Conservation (phyloP, 1,140 invertebrate species). For the Lethocerus indicus region DNA sequence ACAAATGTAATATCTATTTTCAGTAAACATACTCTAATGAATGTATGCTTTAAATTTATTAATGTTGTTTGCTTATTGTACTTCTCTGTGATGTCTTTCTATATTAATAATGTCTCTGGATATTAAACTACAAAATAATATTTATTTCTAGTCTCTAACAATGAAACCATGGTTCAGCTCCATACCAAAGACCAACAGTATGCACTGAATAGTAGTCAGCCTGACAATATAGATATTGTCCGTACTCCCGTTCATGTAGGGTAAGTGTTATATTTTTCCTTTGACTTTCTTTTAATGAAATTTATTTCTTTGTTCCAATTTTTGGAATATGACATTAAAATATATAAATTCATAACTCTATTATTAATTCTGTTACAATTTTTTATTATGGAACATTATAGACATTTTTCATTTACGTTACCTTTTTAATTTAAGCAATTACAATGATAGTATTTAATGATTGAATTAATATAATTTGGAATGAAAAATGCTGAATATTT, state of each 20-base stretch:
- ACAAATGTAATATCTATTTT: too few species aligned
- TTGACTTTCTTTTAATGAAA: not conserved
- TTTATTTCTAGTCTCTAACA: constrained; percentile 1
- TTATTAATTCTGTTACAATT: not conserved
- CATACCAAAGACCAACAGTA: constrained; percentile 26
- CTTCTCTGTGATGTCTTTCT: not conserved
- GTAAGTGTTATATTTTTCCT: constrained; percentile 35
- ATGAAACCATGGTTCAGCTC: not conserved
- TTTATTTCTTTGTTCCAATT: not conserved
- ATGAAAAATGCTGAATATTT: too few species aligned
- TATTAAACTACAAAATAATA: too few species aligned
- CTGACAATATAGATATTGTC: constrained; percentile 79
- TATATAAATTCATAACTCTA: constrained; percentile 1
- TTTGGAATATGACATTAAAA: not conserved
- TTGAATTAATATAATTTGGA: not conserved
- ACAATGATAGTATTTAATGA: not conserved
- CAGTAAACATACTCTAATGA: too few species aligned
- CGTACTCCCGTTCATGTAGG: constrained; percentile 64
- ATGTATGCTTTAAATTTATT: too few species aligned
- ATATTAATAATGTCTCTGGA: not conserved
- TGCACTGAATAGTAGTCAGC: constrained; percentile 26
- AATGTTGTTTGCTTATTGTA: too few species aligned
- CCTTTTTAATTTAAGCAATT: not conserved
- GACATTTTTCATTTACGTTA: not conserved
- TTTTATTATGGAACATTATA: too few species aligned